These are phyloP conservation scores for Lindbergichthys nudifrons DNA, from an alignment of 2,797 vertebrate genomes.

Conservation along the genomic window DNA sequence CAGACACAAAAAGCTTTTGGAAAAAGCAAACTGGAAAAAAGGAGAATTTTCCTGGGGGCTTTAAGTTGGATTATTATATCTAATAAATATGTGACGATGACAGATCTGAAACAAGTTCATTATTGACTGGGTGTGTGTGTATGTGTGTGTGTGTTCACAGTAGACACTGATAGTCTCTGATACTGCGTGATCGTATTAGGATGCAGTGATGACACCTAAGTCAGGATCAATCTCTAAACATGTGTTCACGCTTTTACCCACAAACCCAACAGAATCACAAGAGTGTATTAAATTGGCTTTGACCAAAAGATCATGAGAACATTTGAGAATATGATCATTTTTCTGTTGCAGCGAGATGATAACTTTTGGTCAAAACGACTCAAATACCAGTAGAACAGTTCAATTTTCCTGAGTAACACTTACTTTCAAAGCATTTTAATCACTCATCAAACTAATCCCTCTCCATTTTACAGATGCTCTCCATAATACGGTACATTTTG, in stretches of 20 bases:
- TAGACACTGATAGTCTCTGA: neutral
- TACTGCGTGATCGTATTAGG: neutral
- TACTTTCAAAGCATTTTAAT: neutral
- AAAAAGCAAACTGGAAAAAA: constrained; percentile 13
- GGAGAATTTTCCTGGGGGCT: constrained; percentile 7
- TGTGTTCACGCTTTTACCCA: constrained; percentile 31
- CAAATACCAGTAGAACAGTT: neutral
- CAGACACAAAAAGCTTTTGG: constrained; percentile 28
- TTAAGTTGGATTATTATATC: constrained; percentile 33
- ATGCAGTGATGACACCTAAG: constrained; percentile 17
- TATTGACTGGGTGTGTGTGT: neutral
- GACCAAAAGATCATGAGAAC: neutral
- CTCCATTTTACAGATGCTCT: neutral
- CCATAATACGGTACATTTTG: neutral
- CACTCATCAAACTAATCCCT: neutral
- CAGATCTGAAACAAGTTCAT: constrained; percentile 25
- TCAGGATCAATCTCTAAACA: constrained; percentile 15
- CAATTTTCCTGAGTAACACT: neutral
- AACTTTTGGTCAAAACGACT: neutral
- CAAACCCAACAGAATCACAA: constrained; percentile 27
- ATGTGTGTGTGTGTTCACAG: neutral
- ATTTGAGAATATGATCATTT: neutral
- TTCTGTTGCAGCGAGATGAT: neutral
- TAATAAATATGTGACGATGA: constrained; percentile 22
- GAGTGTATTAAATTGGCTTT: neutral